Percentiles rank a stretch among this genome's conserved stretches.
phyloP scores from a whole-genome alignment of 2,113 vertebrate genomes.

The Clarias macrocephalus region DNA sequence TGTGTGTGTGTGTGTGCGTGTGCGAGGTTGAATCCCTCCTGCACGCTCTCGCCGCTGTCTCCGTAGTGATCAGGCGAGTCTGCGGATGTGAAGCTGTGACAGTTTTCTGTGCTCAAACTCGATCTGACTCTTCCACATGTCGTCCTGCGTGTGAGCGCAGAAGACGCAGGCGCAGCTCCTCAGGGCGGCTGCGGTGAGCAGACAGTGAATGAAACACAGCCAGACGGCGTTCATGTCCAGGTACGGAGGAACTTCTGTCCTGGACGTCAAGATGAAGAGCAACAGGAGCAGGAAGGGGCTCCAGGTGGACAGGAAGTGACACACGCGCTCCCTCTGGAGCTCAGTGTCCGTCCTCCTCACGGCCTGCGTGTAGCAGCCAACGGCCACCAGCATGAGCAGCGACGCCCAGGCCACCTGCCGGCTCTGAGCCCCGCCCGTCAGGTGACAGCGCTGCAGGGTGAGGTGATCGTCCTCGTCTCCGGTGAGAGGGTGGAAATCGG shows the following conservation, averaged over 20 bases:
- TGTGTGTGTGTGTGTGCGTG: no score
- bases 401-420: slow-evolving; percentile 12
- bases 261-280: background rate
- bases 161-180: slow-evolving; percentile 8
- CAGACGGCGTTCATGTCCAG: slow-evolving; percentile 9
- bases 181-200: background rate
- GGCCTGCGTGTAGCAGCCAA: background rate
- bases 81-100: background rate
- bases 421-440: background rate
- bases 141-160: background rate
- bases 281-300: slow-evolving; percentile 12
- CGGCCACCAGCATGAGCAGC: background rate
- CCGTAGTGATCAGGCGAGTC: background rate
- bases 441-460: background rate
- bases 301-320: slow-evolving; percentile 20
- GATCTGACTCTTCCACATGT: background rate
- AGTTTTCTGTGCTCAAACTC: background rate
- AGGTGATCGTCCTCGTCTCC: background rate
- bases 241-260: slow-evolving; percentile 19
- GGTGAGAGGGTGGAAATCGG: background rate
- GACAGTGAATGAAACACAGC: slow-evolving; percentile 26
- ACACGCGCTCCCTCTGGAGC: background rate
- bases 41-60: background rate
- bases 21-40: background rate
- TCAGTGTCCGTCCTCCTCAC: background rate